These are phyloP conservation scores for Entomobrya multifasciata DNA, from an alignment of 2,888 invertebrate genomes.

Conservation along the genomic window DNA sequence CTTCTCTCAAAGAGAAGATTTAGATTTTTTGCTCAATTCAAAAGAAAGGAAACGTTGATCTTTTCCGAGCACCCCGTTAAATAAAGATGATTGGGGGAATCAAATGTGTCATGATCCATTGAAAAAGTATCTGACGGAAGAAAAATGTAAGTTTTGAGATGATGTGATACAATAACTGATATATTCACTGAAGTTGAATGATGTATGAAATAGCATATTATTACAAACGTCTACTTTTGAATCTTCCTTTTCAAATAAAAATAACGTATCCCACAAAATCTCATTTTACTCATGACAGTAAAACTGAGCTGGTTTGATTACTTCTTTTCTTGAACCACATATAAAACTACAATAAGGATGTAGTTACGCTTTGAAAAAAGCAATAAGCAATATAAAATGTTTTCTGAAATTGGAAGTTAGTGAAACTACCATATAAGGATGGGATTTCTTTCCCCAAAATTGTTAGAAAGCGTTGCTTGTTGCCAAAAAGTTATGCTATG, in stretches of 20 bases:
- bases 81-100: neutral
- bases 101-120: neutral
- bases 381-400: constrained; percentile 12
- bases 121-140: neutral
- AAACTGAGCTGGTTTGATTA: neutral
- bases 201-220: neutral
- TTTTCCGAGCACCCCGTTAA: neutral
- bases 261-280: neutral
- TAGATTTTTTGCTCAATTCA: constrained; percentile 5
- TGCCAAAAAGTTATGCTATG: constrained; percentile 30
- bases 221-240: neutral
- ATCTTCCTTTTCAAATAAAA: neutral
- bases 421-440: neutral
- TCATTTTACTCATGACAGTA: neutral
- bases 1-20: neutral
- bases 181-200: neutral
- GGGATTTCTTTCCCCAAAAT: neutral
- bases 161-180: neutral
- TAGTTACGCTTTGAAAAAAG: neutral
- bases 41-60: neutral
- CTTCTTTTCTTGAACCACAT: too few relatives aligned
- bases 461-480: neutral
- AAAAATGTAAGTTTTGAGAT: neutral
- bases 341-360: neutral
- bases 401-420: neutral